Conservation (phyloP, 2,797 vertebrate genomes). For the Myripristis jacobus region DNA sequence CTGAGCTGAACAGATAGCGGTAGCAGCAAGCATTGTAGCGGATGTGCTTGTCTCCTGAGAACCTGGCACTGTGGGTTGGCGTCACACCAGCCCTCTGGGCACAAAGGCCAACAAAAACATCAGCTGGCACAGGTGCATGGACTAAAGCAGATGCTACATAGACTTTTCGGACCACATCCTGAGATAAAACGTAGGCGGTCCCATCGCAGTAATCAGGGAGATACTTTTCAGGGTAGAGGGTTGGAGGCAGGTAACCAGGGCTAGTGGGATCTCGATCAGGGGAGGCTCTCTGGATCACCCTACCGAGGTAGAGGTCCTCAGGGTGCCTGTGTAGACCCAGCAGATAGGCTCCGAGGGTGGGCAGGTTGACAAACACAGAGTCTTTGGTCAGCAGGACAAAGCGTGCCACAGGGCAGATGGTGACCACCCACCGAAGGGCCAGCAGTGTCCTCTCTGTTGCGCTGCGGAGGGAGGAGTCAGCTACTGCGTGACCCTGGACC, state of each 20-base stretch:
- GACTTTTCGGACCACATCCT: slow-evolving; percentile 91
- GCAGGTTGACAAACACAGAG: slow-evolving; percentile 85
- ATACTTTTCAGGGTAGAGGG: slow-evolving; percentile 82
- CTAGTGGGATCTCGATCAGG: slow-evolving; percentile 85
- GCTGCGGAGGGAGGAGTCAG: slow-evolving; percentile 76
- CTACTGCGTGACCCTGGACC: slow-evolving; percentile 69
- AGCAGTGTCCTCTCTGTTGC: slow-evolving; percentile 81
- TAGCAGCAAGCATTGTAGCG: slow-evolving; percentile 95
- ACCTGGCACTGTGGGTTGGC: slow-evolving; percentile 90
- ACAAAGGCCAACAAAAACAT: slow-evolving; percentile 89
- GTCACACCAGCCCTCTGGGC: slow-evolving; percentile 85
- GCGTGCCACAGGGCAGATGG: slow-evolving; percentile 88
- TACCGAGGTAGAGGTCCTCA: slow-evolving; percentile 89
- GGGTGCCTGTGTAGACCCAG: slow-evolving; percentile 85
- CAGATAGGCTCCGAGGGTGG: slow-evolving; percentile 85
- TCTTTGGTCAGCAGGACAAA: slow-evolving; percentile 89
- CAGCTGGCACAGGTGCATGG: slow-evolving; percentile 73
- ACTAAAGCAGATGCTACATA: slow-evolving; percentile 82
- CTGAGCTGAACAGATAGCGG: slow-evolving; percentile 91
- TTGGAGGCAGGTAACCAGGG: slow-evolving; percentile 78
- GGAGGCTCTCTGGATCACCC: slow-evolving; percentile 83
- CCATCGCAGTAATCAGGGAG: slow-evolving; percentile 91
- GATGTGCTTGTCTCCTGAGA: slow-evolving; percentile 88
- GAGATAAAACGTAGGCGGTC: slow-evolving; percentile 87
- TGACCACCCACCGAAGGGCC: slow-evolving; percentile 87